Conservation (phyloP, 2,888 invertebrate species). For the Trissolcus brochymenae region DNA sequence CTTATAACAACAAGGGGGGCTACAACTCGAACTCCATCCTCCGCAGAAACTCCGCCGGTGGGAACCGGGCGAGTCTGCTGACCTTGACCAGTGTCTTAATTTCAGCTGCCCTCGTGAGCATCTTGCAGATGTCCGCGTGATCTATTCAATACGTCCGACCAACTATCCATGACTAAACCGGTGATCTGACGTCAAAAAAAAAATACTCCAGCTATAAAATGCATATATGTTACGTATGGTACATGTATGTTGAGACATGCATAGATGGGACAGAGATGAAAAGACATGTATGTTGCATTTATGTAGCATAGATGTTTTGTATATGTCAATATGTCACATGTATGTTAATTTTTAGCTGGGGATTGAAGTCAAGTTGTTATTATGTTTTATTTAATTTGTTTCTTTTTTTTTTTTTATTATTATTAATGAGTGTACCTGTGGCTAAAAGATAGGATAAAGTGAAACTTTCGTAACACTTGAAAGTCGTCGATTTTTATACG, state of each 20-base stretch:
- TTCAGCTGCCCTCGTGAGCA: slow-evolving; percentile 31
- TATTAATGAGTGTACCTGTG: slow-evolving; percentile 22
- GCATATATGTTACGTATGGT: background rate
- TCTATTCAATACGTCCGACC: slow-evolving; percentile 17
- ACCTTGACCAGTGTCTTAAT: slow-evolving; percentile 51
- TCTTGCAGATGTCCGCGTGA: slow-evolving; percentile 34
- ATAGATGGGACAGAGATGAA: background rate
- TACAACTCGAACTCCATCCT: slow-evolving; percentile 61
- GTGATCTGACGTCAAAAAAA: background rate
- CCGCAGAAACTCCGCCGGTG: slow-evolving; percentile 57
- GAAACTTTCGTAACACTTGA: too few relatives aligned
- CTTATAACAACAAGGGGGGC: slow-evolving; percentile 61
- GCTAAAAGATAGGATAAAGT: slow-evolving; percentile 2
- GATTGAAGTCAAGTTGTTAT: too few relatives aligned
- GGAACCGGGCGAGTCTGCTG: slow-evolving; percentile 34
- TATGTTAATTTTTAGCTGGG: background rate
- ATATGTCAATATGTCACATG: too few relatives aligned
- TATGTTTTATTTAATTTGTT: slow-evolving; percentile 4
- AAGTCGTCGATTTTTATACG: too few relatives aligned
- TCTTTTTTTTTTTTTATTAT: too few relatives aligned
- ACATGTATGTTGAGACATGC: background rate
- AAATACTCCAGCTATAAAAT: background rate
- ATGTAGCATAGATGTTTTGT: too few relatives aligned
- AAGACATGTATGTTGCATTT: too few relatives aligned
- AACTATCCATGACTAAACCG: slow-evolving; percentile 18